Percentiles rank a stretch among this genome's conserved stretches.
Conservation (phyloP, 2,113 vertebrate genomes). For the Eulacestoma nigropectus region DNA sequence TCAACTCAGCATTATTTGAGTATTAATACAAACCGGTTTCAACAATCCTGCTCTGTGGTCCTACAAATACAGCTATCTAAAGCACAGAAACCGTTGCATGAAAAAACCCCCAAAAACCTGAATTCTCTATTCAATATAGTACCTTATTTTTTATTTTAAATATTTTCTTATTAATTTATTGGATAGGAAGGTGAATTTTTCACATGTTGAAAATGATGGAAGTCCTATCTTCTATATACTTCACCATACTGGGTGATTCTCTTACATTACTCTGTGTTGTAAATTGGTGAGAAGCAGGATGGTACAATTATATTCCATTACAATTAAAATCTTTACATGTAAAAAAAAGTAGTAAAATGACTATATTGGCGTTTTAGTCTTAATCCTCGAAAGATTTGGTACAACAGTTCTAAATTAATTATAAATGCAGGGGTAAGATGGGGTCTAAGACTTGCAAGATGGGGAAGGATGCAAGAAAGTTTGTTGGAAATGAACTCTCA, state of each 20-base stretch:
- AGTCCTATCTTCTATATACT: background rate
- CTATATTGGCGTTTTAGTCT: slow-evolving; percentile 23
- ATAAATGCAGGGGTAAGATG: slow-evolving; percentile 37
- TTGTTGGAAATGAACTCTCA: background rate
- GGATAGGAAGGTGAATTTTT: background rate
- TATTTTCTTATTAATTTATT: background rate
- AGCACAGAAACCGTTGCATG: background rate
- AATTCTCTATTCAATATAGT: background rate
- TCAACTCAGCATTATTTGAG: background rate
- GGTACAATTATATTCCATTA: slow-evolving; percentile 52
- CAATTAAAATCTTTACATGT: slow-evolving; percentile 45
- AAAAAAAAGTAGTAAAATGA: slow-evolving; percentile 47
- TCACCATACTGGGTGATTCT: background rate
- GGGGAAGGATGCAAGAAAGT: background rate
- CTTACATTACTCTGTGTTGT: slow-evolving; percentile 15
- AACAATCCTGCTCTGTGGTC: rapidly evolving
- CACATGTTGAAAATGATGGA: background rate
- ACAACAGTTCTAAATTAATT: slow-evolving; percentile 58
- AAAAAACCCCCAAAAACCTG: background rate
- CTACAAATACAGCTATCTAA: background rate
- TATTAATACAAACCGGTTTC: background rate
- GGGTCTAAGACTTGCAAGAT: background rate
- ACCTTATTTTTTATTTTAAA: background rate
- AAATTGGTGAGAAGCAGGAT: slow-evolving; percentile 47
- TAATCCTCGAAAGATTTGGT: slow-evolving; percentile 47